A percentile compares a stretch with the other conserved stretches of the same genome.
These are phyloP conservation scores for Avahi laniger DNA, from an alignment of 2,797 vertebrate genomes.

Conservation along the genomic window DNA sequence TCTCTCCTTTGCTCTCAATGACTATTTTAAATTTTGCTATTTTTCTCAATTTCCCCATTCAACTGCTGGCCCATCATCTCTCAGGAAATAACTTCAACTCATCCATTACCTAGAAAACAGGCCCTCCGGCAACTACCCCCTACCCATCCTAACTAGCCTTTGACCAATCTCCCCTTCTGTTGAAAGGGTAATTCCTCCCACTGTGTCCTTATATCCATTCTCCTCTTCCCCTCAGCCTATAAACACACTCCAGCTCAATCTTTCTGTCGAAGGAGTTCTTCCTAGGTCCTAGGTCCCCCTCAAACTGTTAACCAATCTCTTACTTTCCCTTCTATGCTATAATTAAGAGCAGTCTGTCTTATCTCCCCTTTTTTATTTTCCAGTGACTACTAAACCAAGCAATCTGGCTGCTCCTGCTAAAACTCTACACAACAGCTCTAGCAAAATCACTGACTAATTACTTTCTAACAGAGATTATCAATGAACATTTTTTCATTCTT, in stretches of 20 bases:
- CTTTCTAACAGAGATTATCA: background rate
- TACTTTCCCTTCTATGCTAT: background rate
- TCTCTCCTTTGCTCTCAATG: background rate
- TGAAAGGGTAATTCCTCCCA: background rate
- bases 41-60: background rate
- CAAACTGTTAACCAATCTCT: background rate
- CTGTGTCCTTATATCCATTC: background rate
- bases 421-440: background rate
- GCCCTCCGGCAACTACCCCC: background rate
- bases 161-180: background rate
- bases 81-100: background rate
- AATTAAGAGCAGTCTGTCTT: background rate
- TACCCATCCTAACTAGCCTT: background rate
- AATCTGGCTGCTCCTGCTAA: background rate
- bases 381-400: background rate
- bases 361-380: background rate
- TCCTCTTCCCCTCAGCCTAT: background rate
- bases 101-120: background rate
- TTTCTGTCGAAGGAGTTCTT: background rate
- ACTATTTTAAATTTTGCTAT: background rate
- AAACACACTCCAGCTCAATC: background rate
- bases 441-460: background rate
- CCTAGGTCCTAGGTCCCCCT: background rate
- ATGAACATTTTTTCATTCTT: background rate
- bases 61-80: background rate